Evolutionary conservation across 2,113 vertebrate species (phyloP), one percentile per base, ranked within the genome.

Genomic region (Ictalurus punctatus): DNA sequence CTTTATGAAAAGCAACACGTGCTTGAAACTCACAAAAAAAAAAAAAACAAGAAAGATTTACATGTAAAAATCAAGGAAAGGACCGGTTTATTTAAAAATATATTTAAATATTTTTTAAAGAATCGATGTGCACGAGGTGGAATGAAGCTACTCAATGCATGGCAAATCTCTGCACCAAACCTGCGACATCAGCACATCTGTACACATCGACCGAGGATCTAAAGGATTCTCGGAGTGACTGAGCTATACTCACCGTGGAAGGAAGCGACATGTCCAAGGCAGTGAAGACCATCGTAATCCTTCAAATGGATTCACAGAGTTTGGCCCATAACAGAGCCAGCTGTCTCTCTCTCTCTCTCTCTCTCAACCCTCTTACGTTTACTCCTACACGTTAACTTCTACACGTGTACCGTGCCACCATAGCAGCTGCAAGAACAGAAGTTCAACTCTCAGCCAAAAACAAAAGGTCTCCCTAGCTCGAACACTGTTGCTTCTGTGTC

Each of bases 251-350:
- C 93, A 96, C 96, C 95, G 94, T 92, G 87, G 94, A 95, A 93
- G 94, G 92, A 91, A 95, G 91, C 85, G 95, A 93, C 95, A 95
- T 95, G 92, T 95, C 95, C 93, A 95, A 95, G 79, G 90, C 89
- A 91, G 92, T 90, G 93, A 95, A 96, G 92, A 96, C 95, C 96
- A 96, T 96, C 88, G 93, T 96, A 94, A 93, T 95, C 93, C 92
- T 92, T 90, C 91, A 91, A 48, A 54, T 52, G 90, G 89, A 88
- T 82, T 94, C 92, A 94, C 87, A 87, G 92, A 92, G 84, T 30
- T 87, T 89, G 92, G 92, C 90, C 90, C 94, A 93, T 92, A 87
- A 88, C 85, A 87, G 90, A 92, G 90, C 87, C 94, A 94, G 94
- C 90, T 40, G 40, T 40, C 4, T 40, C 90, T 76, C 91, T 92